Evolutionary conservation across 2,888 invertebrate species (phyloP).

Genomic region (Yponomeuta sedellus): DNA sequence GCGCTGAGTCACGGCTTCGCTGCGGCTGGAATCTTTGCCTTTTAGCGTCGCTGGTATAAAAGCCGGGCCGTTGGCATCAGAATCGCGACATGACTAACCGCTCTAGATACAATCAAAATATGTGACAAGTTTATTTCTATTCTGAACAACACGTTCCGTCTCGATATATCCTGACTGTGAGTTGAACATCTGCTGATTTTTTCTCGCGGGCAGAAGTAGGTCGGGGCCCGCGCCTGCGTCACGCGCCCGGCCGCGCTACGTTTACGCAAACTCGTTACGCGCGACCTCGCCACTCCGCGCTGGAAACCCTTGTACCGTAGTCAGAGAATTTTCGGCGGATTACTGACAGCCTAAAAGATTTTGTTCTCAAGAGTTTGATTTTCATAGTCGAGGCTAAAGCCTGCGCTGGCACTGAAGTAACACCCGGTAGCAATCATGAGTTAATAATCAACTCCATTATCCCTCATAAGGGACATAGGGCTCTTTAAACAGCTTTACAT

Average conservation of each 20-base stretch:
- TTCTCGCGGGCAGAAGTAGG: constrained; percentile 73
- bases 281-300: constrained; percentile 21
- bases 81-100: constrained; percentile 72
- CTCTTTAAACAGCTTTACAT: no score
- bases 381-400: no score
- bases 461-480: no score
- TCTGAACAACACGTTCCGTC: constrained; percentile 70
- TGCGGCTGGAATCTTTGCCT: constrained; percentile 64
- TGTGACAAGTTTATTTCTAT: constrained; percentile 77
- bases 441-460: no score
- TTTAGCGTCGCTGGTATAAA: constrained; percentile 36
- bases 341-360: no score
- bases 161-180: constrained; percentile 68
- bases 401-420: no score
- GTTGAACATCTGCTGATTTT: constrained; percentile 72
- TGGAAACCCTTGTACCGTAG: background rate
- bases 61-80: constrained; percentile 69
- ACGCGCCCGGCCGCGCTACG: constrained; percentile 51
- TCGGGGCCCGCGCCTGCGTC: constrained; percentile 73
- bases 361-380: no score
- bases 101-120: constrained; percentile 77
- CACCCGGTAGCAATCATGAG: no score
- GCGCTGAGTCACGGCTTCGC: constrained; percentile 51
- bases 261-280: constrained; percentile 64
- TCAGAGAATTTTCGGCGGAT: background rate